Base-by-base conservation (phyloP, 2,797 vertebrate species). In the Lerista edwardsae region DNA sequence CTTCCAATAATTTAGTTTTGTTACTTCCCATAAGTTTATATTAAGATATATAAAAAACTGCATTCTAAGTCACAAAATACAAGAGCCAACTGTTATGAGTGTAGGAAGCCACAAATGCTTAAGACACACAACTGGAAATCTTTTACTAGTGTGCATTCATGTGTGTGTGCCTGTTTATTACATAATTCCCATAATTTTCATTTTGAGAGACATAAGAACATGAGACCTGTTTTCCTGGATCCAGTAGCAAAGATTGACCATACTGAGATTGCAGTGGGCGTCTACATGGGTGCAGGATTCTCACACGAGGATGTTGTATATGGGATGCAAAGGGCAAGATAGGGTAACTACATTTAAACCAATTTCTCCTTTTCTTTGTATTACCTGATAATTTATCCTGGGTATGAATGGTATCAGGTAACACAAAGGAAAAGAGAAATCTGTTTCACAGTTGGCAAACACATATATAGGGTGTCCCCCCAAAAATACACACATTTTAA, bases 1-100 rank as follows among this genome's bases (percentile, higher is more conserved):
- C 34, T 83, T 84, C 0, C 44, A 87, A 55, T 87, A 84, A 88
- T 71, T 68, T 86, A 39, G 74, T 21, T 9, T 25, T 61, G 78
- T 34, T 61, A 77, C 9, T 87, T 44, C 17, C 86, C 51, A 55
- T 69, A 88, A 74, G 31, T 67, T 0, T 0, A 4, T 81, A 86
- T 78, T 91, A 64, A 76, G 29, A 25, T 5, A 61, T 9, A 34
- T 47, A 34, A 7, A 73, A 77, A 0, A 2, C 21, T 23, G 25
- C 19, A 25, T 2, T 61, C 23, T 25, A 25, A 25, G 15, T 55
- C 51, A 55, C 15, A 55, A 55, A 55, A 55, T 55, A 4, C 15
- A 55, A 55, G 51, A 15, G 51, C 51, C 51, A 55, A 55, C 51
- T 55, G 51, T 55, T 55, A 15, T 55, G 51, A 55, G 11, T 15